Conservation (phyloP, 2,797 vertebrate genomes). For the Sphenopsis melanotis region DNA sequence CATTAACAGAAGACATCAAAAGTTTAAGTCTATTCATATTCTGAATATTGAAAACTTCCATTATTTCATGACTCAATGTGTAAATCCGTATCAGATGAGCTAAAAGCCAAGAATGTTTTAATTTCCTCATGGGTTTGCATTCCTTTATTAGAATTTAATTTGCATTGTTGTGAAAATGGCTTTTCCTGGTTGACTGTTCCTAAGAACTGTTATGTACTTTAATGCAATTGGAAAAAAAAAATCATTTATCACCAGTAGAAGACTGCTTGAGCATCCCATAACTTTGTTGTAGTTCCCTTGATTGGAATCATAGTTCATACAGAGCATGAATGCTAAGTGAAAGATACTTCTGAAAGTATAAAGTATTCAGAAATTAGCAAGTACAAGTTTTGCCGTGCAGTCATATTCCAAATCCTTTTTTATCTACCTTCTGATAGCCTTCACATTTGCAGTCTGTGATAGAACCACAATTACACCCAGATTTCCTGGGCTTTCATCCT, state of each 20-base stretch:
- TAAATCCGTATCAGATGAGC: not conserved
- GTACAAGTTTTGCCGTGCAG: not conserved
- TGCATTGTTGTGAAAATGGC: not conserved
- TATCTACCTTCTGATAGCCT: constrained; percentile 15
- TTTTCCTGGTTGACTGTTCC: not conserved
- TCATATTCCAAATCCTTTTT: not conserved
- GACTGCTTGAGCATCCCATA: not conserved
- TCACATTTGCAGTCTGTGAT: not conserved
- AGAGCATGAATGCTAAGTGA: not conserved
- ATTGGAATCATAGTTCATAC: not conserved
- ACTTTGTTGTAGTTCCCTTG: not conserved
- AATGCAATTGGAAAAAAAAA: not conserved
- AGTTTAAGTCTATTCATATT: not conserved
- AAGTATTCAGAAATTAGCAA: constrained; percentile 25
- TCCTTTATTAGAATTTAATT: not conserved
- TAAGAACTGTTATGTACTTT: not conserved
- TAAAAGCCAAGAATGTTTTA: not conserved
- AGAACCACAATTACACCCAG: not conserved
- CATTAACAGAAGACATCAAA: not conserved
- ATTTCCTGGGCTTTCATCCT: constrained; percentile 45
- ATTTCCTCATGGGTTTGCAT: not conserved
- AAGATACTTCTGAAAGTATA: not conserved
- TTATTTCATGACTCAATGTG: not conserved
- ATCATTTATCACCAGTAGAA: not conserved
- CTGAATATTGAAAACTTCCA: not conserved